Base-by-base conservation (phyloP, 2,888 invertebrate genomes). In the Neoitamus cyanurus region DNA sequence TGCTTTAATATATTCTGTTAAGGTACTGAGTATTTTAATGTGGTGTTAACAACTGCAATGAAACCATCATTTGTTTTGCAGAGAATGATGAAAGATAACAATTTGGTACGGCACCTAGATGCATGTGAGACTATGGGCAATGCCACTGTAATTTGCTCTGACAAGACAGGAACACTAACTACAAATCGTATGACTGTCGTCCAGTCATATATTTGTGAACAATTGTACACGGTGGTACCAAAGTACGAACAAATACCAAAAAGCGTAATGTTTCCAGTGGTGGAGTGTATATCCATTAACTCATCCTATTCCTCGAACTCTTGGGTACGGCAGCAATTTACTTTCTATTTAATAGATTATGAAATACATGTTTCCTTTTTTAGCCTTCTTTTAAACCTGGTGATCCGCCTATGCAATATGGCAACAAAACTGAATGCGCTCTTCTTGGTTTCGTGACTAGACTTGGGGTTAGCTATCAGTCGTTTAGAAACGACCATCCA, bases 21-120 rank as follows among this genome's bases (percentile, higher is more conserved):
- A 99, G 96, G 98, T 99, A 90, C 89, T 89, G n/a, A n/a, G n/a
- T n/a, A n/a, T n/a, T n/a, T n/a, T n/a, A n/a, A n/a, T n/a, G n/a
- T n/a, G n/a, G n/a, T n/a, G n/a, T n/a, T n/a, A n/a, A n/a, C n/a
- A n/a, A n/a, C n/a, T n/a, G n/a, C n/a, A n/a, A n/a, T n/a, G n/a
- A n/a, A n/a, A n/a, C n/a, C n/a, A n/a, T n/a, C n/a, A n/a, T n/a
- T 87, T 88, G 80, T 85, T 86, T 90, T 89, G 1, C 90, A 97
- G 97, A 98, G 99, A 98, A 99, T 99, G 99, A 99, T 99, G 99
- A 97, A 97, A 93, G 99, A 99, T 93, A 99, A 99, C 94, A 99
- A 99, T 92, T 93, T 99, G 91, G 99, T 99, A 83, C 95, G 99
- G 83, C 99, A 99, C 93, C 94, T 99, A 92, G 99, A 99, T 93